phyloP scores from a whole-genome alignment of 2,113 vertebrate species.

The Amblyornis subalaris region DNA sequence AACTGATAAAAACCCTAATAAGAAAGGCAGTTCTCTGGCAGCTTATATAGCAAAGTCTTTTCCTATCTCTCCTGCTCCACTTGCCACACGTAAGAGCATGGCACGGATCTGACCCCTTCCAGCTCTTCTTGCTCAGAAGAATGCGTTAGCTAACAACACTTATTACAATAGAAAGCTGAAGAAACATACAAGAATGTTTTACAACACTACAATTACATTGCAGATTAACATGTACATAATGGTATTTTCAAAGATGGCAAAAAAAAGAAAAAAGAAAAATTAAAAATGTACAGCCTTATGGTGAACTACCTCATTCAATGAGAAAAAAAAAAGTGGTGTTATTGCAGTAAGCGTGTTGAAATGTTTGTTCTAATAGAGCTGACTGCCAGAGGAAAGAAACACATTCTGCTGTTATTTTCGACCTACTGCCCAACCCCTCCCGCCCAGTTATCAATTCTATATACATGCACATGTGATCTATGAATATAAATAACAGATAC shows the following conservation, averaged over 20 bases:
- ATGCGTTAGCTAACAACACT: neutral
- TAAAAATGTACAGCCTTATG: neutral
- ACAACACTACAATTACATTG: neutral
- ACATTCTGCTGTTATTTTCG: neutral
- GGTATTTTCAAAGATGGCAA: rapidly evolving
- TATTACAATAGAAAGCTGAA: neutral
- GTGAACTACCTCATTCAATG: neutral
- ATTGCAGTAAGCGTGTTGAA: neutral
- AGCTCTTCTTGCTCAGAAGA: neutral
- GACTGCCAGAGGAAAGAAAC: neutral
- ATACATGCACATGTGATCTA: neutral
- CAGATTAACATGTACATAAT: neutral
- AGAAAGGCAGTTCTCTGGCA: neutral
- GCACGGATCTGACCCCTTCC: neutral
- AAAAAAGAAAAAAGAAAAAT: neutral
- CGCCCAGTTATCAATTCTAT: neutral
- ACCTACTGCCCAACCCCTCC: neutral
- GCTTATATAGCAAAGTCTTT: neutral
- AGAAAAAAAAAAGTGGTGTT: neutral
- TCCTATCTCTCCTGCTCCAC: neutral
- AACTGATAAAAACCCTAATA: neutral
- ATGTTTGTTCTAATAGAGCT: neutral
- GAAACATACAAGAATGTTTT: neutral
- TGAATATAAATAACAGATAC: neutral
- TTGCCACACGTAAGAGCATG: rapidly evolving